Base-by-base conservation (phyloP, 1,140 invertebrate genomes). In the Acromyrmex heyeri region DNA sequence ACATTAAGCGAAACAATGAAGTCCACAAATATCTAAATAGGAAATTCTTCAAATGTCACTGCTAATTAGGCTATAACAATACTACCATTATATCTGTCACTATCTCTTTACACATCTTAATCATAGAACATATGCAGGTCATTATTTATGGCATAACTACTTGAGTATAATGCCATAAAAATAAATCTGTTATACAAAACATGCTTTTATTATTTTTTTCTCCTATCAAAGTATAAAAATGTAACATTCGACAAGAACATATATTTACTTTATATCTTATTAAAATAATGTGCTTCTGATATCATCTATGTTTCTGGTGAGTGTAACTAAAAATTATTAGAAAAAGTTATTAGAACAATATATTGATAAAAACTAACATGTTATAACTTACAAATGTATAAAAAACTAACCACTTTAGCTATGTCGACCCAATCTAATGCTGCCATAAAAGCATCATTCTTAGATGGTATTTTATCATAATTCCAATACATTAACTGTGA, bases 361-460 rank as follows among this genome's bases (percentile, higher is more conserved):
- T 3, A 44, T 62, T 65, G n/a, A 64, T 16, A 21, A 55, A 27
- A 24, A 82, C 10, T 38, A 18, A 34, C 34, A 8, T 1, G 18
- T 55, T 18, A 72, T 14, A 61, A 55, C 72, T 89, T 77, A 64
- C n/a, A 10, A 14, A 24, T 65, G 27, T 65, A 55, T 48, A 50
- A 59, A 86, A 44, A 70, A 96, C 96, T 96, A 95, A 98, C 97
- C 55, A 96, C 96, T 95, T 97, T 96, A 65, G 97, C 96, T 55
- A 98, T 96, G 86, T 97, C 96, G n/a, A 98, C 96, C 97, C 97
- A 98, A 87, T 97, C 96, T 65, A 98, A 88, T 14, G 97, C 96
- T 92, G 96, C 96, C 2, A 95, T 87, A 69, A 98, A 93, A 21
- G 96, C 94, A 94, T 98, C 97, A 93, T 97, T 97, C 87, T 96